Evolutionary conservation across 2,888 invertebrate genomes (phyloP).

Genomic region (Dicycla oo): DNA sequence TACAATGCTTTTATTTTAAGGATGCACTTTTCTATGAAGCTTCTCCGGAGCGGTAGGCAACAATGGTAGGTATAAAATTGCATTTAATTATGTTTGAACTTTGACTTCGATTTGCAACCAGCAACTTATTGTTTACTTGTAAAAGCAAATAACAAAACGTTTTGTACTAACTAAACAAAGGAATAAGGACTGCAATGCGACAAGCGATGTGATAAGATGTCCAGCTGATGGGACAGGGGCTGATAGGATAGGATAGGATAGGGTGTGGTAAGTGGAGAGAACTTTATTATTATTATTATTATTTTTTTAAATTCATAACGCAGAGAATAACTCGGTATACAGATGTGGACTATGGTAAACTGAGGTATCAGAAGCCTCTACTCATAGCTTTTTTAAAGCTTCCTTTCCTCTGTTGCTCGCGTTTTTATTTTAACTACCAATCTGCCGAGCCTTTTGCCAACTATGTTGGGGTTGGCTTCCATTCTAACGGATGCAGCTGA

Average conservation of each 20-base stretch:
- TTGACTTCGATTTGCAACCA: slow-evolving; percentile 30
- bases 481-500: no score
- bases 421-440: not conserved
- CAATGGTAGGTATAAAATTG: slow-evolving; percentile 13
- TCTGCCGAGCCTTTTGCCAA: no score
- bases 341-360: not conserved
- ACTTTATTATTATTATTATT: no score
- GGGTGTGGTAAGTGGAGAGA: no score
- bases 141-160: not conserved
- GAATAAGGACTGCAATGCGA: not conserved
- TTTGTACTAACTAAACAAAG: not conserved
- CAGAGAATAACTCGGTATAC: not conserved
- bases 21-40: slow-evolving; percentile 18
- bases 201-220: not conserved
- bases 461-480: no score
- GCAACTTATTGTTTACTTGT: slow-evolving; percentile 12
- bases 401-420: no score
- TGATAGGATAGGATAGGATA: not conserved
- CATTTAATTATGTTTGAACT: slow-evolving; percentile 28
- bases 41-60: not conserved
- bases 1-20: no score
- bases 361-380: not conserved
- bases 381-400: not conserved
- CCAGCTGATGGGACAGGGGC: no score
- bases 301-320: no score